Conservation (phyloP, 30 jellyfish, hydroid and myxozoan species). For the Clytia hemisphaerica region DNA sequence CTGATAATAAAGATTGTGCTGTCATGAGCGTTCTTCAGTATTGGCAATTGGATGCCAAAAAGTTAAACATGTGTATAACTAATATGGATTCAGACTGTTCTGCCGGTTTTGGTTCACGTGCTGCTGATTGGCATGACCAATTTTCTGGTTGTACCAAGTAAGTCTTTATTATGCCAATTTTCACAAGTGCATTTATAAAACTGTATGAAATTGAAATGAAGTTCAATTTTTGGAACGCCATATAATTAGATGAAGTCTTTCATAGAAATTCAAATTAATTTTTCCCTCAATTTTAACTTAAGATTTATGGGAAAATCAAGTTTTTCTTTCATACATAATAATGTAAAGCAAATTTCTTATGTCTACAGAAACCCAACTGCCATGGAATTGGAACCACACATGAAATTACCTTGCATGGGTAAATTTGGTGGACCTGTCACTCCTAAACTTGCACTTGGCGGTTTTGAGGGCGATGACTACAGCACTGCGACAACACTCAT, state of each 20-base stretch:
- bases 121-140: conserved; percentile 89
- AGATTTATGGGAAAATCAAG: neutral
- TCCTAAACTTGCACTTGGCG: conserved; percentile 79
- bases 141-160: conserved; percentile 72
- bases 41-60: conserved; percentile 75
- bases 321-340: neutral
- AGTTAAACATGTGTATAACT: conserved; percentile 52
- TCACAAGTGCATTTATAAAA: neutral
- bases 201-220: neutral
- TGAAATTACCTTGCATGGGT: conserved; percentile 70
- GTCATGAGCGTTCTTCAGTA: conserved; percentile 69
- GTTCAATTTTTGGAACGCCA: no score
- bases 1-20: conserved; percentile 62
- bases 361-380: conserved; percentile 42
- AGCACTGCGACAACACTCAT: conserved; percentile 63
- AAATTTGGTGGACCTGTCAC: conserved; percentile 79
- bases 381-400: conserved; percentile 22
- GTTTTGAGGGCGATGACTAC: conserved; percentile 42
- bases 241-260: no score
- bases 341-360: neutral
- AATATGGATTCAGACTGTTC: conserved; percentile 33
- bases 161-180: neutral
- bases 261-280: no score
- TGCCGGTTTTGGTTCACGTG: neutral
- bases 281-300: no score